A percentile compares a stretch with the other conserved stretches of the same genome.
These are phyloP conservation scores for Pteromalus puparum DNA, from an alignment of 1,140 invertebrate species.

Conservation along the genomic window DNA sequence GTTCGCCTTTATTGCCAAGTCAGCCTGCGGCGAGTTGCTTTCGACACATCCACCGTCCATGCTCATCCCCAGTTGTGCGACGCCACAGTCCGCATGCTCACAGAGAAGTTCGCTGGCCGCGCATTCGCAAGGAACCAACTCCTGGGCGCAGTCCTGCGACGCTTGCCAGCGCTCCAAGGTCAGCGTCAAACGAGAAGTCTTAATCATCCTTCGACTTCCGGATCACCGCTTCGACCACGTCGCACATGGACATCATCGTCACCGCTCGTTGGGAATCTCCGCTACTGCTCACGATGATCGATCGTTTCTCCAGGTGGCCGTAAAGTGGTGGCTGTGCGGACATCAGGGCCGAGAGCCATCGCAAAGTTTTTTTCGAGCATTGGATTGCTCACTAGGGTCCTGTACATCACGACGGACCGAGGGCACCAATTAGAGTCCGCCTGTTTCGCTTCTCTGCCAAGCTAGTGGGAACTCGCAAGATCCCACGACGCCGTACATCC, in stretches of 20 bases:
- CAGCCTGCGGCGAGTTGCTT: no score
- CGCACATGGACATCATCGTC: slow-evolving; percentile 68
- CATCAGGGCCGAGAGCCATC: neutral
- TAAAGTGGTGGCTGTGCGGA: neutral
- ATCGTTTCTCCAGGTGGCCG: no score
- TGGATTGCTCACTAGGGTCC: neutral
- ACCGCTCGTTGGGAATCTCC: slow-evolving; percentile 66
- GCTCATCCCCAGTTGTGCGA: no score
- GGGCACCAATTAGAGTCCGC: neutral
- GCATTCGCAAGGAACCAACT: no score
- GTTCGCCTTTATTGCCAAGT: no score
- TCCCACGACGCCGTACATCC: neutral
- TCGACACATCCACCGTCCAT: no score
- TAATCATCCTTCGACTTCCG: slow-evolving; percentile 35
- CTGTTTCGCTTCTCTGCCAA: neutral
- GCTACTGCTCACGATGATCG: slow-evolving; percentile 51
- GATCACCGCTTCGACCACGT: slow-evolving; percentile 62
- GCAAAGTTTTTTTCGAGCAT: neutral
- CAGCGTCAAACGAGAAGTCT: neutral
- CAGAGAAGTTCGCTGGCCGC: no score
- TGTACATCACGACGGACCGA: no score
- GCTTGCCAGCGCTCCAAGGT: slow-evolving; percentile 56
- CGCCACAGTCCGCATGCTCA: no score
- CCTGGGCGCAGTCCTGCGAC: no score
- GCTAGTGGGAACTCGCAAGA: neutral